phyloP scores from a whole-genome alignment of 2,888 invertebrate genomes.

The Ryuthela nishihirai region DNA sequence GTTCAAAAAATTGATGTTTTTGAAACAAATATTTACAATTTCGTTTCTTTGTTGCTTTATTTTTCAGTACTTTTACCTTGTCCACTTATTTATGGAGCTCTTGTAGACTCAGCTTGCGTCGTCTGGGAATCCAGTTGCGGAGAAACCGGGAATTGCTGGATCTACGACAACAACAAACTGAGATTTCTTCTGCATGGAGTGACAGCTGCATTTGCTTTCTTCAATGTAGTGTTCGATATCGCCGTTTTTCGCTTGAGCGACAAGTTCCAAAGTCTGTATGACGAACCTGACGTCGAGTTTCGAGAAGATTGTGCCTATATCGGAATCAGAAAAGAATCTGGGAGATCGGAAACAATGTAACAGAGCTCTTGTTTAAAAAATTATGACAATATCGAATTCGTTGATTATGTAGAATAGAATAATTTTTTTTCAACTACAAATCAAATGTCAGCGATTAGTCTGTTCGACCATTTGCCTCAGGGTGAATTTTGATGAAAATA shows the following conservation, averaged over 20 bases:
- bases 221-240: constrained; percentile 34
- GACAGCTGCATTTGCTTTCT: constrained; percentile 49
- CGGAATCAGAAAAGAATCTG: too few species aligned
- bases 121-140: constrained; percentile 65
- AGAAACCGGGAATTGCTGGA: constrained; percentile 62
- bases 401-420: too few species aligned
- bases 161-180: constrained; percentile 62
- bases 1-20: too few species aligned
- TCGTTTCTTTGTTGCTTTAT: constrained; percentile 1
- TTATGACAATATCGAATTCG: too few species aligned
- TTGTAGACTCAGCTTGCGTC: constrained; percentile 65
- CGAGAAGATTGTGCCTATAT: too few species aligned
- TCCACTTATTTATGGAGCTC: constrained; percentile 65
- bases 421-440: too few species aligned
- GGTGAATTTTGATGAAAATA: too few species aligned
- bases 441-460: too few species aligned
- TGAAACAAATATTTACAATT: too few species aligned
- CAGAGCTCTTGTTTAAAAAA: too few species aligned
- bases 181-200: constrained; percentile 58
- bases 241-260: constrained; percentile 27
- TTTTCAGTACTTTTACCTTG: constrained; percentile 59
- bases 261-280: constrained; percentile 34
- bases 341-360: too few species aligned
- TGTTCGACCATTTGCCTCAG: too few species aligned
- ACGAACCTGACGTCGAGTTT: constrained; percentile 30